Evolutionary conservation across 2,797 vertebrate species (phyloP).

Genomic region (Schizopygopsis malacanthus): DNA sequence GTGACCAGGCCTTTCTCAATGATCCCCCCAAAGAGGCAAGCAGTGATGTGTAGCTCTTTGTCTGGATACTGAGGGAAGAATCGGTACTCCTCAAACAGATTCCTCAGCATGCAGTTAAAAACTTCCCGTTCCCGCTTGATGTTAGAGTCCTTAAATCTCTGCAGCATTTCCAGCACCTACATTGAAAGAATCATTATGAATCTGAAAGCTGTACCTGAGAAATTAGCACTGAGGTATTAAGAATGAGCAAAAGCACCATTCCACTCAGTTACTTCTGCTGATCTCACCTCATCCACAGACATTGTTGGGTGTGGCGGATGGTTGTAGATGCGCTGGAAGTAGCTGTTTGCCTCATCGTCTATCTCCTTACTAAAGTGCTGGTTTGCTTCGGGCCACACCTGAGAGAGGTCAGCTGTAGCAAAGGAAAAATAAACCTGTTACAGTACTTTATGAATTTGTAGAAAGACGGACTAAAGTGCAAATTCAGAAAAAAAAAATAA

Average conservation of each 20-base stretch:
- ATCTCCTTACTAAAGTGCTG: slow-evolving; percentile 99
- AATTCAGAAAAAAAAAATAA: slow-evolving; percentile 13
- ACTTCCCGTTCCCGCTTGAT: slow-evolving; percentile 98
- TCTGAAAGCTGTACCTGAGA: not conserved
- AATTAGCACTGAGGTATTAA: not conserved
- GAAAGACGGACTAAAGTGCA: not conserved
- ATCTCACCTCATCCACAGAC: slow-evolving; percentile 97
- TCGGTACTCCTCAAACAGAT: slow-evolving; percentile 97
- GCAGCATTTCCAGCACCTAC: slow-evolving; percentile 98
- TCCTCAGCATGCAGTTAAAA: slow-evolving; percentile 99
- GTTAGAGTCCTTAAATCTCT: slow-evolving; percentile 98
- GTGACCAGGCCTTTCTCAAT: slow-evolving; percentile 99
- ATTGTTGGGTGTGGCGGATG: slow-evolving; percentile 98
- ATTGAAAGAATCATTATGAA: not conserved
- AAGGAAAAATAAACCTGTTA: not conserved
- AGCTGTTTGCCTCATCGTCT: slow-evolving; percentile 99
- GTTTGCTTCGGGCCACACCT: slow-evolving; percentile 99
- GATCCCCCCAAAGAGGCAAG: slow-evolving; percentile 97
- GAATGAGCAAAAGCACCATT: not conserved
- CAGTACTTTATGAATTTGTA: not conserved
- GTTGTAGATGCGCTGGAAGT: slow-evolving; percentile 99
- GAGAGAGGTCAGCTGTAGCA: slow-evolving; percentile 94
- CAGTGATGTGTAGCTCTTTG: slow-evolving; percentile 99
- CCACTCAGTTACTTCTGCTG: not conserved
- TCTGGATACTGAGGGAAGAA: slow-evolving; percentile 99